Percentiles rank a stretch among this genome's conserved stretches.
Conservation (phyloP, 2,113 vertebrate species). For the Plecturocebus donacophilus region DNA sequence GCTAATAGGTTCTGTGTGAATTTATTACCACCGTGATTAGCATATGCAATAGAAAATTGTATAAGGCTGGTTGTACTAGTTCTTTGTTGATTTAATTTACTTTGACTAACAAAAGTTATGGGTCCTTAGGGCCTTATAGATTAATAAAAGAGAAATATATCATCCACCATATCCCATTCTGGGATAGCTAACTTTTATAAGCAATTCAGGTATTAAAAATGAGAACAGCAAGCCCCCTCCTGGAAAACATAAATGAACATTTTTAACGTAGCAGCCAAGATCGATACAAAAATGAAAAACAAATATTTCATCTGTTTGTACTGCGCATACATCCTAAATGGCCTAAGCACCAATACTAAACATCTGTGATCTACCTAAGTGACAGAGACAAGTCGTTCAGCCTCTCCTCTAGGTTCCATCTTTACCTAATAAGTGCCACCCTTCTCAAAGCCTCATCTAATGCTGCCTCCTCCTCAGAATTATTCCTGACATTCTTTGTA, state of each 20-base stretch:
- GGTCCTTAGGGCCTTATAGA: neutral
- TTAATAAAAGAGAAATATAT: neutral
- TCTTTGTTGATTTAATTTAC: slow-evolving; percentile 26
- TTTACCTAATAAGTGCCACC: neutral
- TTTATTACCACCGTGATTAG: neutral
- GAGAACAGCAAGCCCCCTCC: neutral
- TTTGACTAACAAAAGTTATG: slow-evolving; percentile 24
- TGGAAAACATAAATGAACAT: slow-evolving; percentile 21
- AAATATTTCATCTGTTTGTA: neutral
- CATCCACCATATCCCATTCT: neutral
- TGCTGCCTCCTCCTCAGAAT: neutral
- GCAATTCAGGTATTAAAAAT: slow-evolving; percentile 18
- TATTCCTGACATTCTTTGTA: neutral
- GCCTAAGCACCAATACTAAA: neutral
- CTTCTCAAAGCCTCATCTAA: neutral
- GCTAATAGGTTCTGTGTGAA: neutral
- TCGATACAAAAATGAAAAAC: neutral
- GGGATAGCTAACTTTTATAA: neutral
- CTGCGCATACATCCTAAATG: neutral
- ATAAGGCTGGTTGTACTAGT: neutral
- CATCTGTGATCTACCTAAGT: neutral
- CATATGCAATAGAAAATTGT: neutral
- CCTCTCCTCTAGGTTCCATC: neutral
- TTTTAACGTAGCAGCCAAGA: slow-evolving; percentile 10
- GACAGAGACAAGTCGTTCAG: neutral